Evolutionary conservation across 2,888 invertebrate genomes (phyloP), one percentile per base, ranked within the genome.

Genomic region (Elegia similella): DNA sequence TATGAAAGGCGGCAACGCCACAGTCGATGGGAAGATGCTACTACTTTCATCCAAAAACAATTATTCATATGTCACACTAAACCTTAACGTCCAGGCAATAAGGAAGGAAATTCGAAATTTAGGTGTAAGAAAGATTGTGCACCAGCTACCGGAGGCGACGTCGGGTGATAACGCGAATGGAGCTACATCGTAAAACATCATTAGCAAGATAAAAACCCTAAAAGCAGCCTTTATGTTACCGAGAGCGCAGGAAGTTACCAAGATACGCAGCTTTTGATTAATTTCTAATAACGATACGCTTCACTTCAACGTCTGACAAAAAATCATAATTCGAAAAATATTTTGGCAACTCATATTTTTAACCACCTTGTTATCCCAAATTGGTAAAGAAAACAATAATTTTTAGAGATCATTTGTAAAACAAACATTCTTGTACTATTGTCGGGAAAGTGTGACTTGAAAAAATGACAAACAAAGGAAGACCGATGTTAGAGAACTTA

Each of bases 131-230:
- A 63, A 64, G 34, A 70, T 69, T 64, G 69, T 67, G 71, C 77
- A 73, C 72, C 77, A 76, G 88, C 88, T 88, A 88, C 89, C 72
- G 89, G 83, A 81, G 86, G 81, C 87, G 84, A 84, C 84, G 73
- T 74, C 65, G 57, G 63, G 67, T 73, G 88, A 89, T 89, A 88
- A 88, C 76, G 70, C 60, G 60, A 81, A 76, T 80, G 76, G 72
- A 77, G 80, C 69, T 71, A 75, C 80, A 80, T 87, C 87, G 86
- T 90, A 87, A 88, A 90, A 88, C 86, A 89, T 90, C 89, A 88
- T 89, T 89, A 89, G 88, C 80, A 80, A 86, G 89, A 89, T 89
- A 89, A 89, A 82, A 67, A 65, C 69, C 81, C 81, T 82, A 85
- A 89, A 88, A 80, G 80, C 78, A 75, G 74, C 72, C 80, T 84